A percentile compares a stretch with the other conserved stretches of the same genome.
Evolutionary conservation across 2,113 vertebrate genomes (phyloP).

Genomic region (Solea senegalensis): DNA sequence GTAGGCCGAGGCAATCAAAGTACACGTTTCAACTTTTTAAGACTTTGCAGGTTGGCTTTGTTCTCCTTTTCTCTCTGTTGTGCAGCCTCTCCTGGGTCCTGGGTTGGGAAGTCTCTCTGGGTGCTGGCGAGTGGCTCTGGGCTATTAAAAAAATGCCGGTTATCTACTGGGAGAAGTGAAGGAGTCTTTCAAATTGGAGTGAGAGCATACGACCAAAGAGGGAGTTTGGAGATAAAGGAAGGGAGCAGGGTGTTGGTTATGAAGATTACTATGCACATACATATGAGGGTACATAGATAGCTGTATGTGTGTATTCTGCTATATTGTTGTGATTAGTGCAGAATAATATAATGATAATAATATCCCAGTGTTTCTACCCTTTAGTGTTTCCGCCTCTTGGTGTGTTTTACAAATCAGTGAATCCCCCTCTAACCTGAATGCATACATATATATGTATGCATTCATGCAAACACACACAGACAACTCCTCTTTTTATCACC

Average conservation of each 20-base stretch:
- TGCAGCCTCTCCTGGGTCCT: slow-evolving; percentile 73
- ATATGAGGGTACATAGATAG: slow-evolving; percentile 2
- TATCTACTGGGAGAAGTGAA: slow-evolving; percentile 76
- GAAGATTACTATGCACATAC: slow-evolving; percentile 33
- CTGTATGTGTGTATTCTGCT: slow-evolving; percentile 10
- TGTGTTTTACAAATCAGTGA: slow-evolving; percentile 27
- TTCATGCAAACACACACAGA: slow-evolving; percentile 53
- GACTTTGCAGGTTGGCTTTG: slow-evolving; percentile 81
- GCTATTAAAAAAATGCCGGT: slow-evolving; percentile 76
- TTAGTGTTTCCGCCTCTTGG: not conserved
- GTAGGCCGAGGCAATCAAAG: slow-evolving; percentile 82
- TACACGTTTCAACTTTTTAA: slow-evolving; percentile 80
- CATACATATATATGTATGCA: slow-evolving; percentile 19
- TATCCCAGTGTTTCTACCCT: slow-evolving; percentile 5
- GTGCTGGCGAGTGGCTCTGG: slow-evolving; percentile 77
- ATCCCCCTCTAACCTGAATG: not conserved
- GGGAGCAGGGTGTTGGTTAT: slow-evolving; percentile 28
- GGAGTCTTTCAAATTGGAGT: slow-evolving; percentile 79
- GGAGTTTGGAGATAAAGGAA: slow-evolving; percentile 44
- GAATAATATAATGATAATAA: slow-evolving; percentile 34
- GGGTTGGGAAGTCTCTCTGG: slow-evolving; percentile 77
- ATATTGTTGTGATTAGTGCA: slow-evolving; percentile 8
- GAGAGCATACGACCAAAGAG: slow-evolving; percentile 69
- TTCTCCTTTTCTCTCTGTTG: slow-evolving; percentile 79
- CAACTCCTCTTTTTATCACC: slow-evolving; percentile 41